Evolutionary conservation across 2,113 vertebrate species (phyloP).

Genomic region (Phodopus roborovskii): DNA sequence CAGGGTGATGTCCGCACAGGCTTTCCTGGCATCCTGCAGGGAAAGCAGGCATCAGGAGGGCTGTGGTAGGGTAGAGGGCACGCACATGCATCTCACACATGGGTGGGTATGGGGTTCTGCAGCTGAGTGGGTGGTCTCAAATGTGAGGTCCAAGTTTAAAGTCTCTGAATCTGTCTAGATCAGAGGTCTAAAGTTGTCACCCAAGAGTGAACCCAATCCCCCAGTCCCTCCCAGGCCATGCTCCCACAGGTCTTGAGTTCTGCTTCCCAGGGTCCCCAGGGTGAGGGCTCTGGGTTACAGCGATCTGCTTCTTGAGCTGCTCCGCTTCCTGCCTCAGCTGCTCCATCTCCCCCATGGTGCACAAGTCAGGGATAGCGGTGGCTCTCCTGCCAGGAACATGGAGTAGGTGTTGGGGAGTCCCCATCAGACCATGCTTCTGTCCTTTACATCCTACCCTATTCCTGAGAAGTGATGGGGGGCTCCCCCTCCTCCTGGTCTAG

Average conservation of each 20-base stretch:
- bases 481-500: not conserved
- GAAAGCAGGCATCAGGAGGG: conserved; percentile 43
- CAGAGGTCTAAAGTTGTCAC: not conserved
- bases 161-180: not conserved
- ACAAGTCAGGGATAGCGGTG: conserved; percentile 10
- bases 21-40: conserved; percentile 94
- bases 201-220: not conserved
- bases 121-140: not conserved
- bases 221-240: not conserved
- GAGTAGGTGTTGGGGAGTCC: not conserved
- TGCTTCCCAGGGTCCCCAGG: not conserved
- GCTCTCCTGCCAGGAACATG: conserved; percentile 63
- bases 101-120: not conserved
- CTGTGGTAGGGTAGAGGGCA: not conserved
- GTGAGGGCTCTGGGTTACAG: conserved; percentile 86
- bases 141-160: not conserved
- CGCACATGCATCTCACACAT: not conserved
- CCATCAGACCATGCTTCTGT: not conserved
- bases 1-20: conserved; percentile 92
- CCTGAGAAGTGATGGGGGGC: not conserved
- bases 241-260: not conserved
- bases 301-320: conserved; percentile 96
- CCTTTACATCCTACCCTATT: not conserved
- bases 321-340: conserved; percentile 96
- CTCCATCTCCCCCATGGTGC: conserved; percentile 96